Evolutionary conservation across 2,888 invertebrate genomes (phyloP), one percentile per base, ranked within the genome.

Genomic region (Hermodice carunculata): DNA sequence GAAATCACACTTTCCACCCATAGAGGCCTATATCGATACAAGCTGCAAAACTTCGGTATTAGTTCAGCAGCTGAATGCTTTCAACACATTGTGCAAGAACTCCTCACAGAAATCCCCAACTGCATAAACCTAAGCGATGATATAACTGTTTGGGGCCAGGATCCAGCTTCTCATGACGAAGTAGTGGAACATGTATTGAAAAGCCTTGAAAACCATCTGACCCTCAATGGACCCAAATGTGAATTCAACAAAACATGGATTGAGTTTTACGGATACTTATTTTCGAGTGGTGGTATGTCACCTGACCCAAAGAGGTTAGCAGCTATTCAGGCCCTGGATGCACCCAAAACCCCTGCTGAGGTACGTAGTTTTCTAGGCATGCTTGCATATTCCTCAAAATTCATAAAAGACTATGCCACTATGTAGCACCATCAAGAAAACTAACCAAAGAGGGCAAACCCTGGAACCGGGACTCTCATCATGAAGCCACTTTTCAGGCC

Each of bases 341-440:
- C 56, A 0, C 77, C 77, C 3, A 70, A 61, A 26, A 72, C 76
- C 52, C 42, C n/a, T n/a, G n/a, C n/a, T 14, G 67, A 79, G 34
- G 57, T 79, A 19, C 61, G 69, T 6, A 71, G 75, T 2, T 77
- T 76, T 54, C 31, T 79, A 2, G 76, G 79, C 1, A 53, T 75
- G 32, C 51, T 77, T 6, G 28, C 24, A 43, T 57, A 43, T 24
- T 43, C 43, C 29, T 32, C 57, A 26, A 57, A 31, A n/a, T 57
- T 43, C 26, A 43, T 57, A 6, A 24, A 14, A 2, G 5, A 43
- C n/a, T 57, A 43, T 43, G 57, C 42, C 3, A 57, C 57, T 1
- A 57, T 57, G 29, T 43, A 2, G n/a, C 14, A 19, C 57, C 57
- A 31, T 29, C 43, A 17, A 43, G 57, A 43, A 37, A 57, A 2